Conservation (phyloP, 2,113 vertebrate species). For the Brachyistius frenatus region DNA sequence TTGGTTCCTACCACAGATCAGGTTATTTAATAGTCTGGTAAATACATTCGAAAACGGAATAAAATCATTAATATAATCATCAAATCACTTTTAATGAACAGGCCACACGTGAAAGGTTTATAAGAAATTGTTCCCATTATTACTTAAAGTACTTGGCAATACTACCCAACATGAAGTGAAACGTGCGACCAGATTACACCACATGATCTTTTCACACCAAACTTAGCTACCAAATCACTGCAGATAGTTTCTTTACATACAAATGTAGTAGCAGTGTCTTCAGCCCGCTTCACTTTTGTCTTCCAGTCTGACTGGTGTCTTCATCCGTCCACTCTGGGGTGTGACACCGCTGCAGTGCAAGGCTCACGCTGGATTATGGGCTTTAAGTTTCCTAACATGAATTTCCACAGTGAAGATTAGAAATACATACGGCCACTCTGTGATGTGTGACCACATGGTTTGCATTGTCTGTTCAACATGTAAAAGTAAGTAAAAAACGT, state of each 20-base stretch:
- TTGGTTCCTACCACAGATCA: constrained; percentile 44
- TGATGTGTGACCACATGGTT: neutral
- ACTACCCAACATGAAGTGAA: neutral
- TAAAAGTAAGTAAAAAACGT: too few relatives aligned
- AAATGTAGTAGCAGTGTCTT: constrained; percentile 11
- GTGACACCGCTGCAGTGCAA: constrained; percentile 9
- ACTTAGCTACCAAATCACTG: neutral
- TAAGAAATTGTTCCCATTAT: neutral
- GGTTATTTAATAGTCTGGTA: neutral
- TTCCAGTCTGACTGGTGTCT: constrained; percentile 13
- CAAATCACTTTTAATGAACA: neutral
- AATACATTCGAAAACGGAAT: neutral
- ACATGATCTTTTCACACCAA: neutral
- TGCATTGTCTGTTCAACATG: neutral
- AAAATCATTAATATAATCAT: too few relatives aligned
- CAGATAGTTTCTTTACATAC: constrained; percentile 21
- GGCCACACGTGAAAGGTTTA: neutral
- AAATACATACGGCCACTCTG: constrained; percentile 28
- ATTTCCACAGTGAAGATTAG: constrained; percentile 36
- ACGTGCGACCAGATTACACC: neutral
- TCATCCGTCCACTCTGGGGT: neutral
- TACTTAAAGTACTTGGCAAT: neutral
- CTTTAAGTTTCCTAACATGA: constrained; percentile 66
- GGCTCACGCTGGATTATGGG: constrained; percentile 75
- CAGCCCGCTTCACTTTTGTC: neutral